Evolutionary conservation across 2,888 invertebrate species (phyloP).

Genomic region (Eilema sororculum): DNA sequence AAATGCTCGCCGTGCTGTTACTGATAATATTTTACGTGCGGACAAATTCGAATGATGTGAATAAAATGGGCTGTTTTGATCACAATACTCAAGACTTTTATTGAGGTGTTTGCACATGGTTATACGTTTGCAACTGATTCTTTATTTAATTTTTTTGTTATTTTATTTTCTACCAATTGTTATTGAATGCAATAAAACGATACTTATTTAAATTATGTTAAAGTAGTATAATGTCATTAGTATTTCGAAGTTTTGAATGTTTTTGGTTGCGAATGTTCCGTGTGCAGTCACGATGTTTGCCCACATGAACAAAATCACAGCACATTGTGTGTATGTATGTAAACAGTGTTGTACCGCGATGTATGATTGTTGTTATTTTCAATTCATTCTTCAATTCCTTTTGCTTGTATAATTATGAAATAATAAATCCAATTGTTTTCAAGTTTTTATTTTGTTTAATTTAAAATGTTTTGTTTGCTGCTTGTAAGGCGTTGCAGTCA

Average conservation of each 20-base stretch:
- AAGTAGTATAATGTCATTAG: background rate
- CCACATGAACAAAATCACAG: conserved; percentile 45
- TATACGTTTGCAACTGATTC: conserved; percentile 17
- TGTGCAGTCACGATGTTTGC: conserved; percentile 14
- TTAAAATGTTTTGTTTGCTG: conserved; percentile 42
- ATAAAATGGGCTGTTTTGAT: conserved; percentile 62
- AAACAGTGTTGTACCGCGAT: conserved; percentile 32
- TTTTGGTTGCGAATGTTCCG: conserved; percentile 17
- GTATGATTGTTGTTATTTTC: conserved; percentile 55
- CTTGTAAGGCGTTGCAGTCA: background rate
- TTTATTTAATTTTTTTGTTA: background rate
- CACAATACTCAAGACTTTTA: conserved; percentile 47
- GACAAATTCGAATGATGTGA: conserved; percentile 50
- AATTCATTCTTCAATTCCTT: conserved; percentile 54
- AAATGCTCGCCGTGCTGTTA: conserved; percentile 34
- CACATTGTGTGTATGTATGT: conserved; percentile 42
- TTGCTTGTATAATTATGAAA: conserved; percentile 63
- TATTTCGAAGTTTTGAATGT: background rate
- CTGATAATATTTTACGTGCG: conserved; percentile 43
- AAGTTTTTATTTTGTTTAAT: conserved; percentile 61
- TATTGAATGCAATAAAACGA: background rate
- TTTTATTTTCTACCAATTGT: conserved; percentile 1
- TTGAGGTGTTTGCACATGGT: conserved; percentile 22
- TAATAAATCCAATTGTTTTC: conserved; percentile 76
- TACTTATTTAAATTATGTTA: background rate